Percentiles rank a stretch among this genome's conserved stretches.
Evolutionary conservation across 2,888 invertebrate species (phyloP).

Genomic region (Plebejus melissa): DNA sequence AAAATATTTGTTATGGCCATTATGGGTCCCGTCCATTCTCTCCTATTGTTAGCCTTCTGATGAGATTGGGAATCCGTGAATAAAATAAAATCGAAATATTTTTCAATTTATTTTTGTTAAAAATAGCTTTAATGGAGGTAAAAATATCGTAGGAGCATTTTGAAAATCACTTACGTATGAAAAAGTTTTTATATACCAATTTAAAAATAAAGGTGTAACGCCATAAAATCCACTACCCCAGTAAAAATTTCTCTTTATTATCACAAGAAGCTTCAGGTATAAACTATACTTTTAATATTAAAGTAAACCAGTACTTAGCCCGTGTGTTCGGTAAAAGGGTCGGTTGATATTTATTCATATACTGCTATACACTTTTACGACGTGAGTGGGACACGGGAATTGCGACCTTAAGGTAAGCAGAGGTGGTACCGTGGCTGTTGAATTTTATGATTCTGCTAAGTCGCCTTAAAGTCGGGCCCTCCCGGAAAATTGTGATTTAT

Average conservation of each 20-base stretch:
- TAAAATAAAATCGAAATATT: neutral
- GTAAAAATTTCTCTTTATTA: conserved; percentile 17
- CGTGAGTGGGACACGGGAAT: conserved; percentile 70
- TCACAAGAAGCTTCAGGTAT: neutral
- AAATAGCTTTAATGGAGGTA: neutral
- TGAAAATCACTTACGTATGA: neutral
- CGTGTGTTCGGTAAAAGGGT: conserved; percentile 68
- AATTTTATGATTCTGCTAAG: conserved; percentile 79
- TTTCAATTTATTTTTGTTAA: neutral
- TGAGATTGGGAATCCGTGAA: conserved; percentile 15
- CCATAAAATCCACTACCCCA: conserved; percentile 4
- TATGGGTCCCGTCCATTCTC: conserved; percentile 24
- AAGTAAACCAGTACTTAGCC: conserved; percentile 53
- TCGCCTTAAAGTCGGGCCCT: conserved; percentile 77
- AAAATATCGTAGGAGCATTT: neutral
- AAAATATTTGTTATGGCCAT: conserved; percentile 33
- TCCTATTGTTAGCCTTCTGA: conserved; percentile 19
- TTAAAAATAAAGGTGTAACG: neutral
- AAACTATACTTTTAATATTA: conserved; percentile 30
- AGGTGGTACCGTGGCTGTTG: conserved; percentile 71
- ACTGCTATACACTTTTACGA: conserved; percentile 74
- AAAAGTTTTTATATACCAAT: neutral
- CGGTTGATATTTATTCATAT: conserved; percentile 72
- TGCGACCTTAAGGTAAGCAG: conserved; percentile 69
- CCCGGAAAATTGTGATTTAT: conserved; percentile 80